Percentiles rank a stretch among this genome's conserved stretches.
Evolutionary conservation across 2,113 vertebrate species (phyloP).

Genomic region (Anhinga rufa): DNA sequence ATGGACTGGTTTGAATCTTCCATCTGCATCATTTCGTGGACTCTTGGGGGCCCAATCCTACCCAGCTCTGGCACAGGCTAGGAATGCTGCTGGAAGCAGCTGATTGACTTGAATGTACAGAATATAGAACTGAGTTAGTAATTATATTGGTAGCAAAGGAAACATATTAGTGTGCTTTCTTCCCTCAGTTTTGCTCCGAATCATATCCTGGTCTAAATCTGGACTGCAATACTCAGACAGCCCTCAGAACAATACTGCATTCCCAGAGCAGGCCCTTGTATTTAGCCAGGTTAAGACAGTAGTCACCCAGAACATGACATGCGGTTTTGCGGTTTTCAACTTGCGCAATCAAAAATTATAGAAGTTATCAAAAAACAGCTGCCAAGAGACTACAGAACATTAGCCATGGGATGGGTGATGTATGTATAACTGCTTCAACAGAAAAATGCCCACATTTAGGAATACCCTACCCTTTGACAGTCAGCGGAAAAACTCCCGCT

Average conservation of each 20-base stretch:
- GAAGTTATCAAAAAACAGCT: background rate
- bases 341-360: background rate
- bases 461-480: background rate
- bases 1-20: background rate
- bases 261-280: accelerated
- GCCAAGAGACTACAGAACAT: background rate
- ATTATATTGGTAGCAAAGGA: background rate
- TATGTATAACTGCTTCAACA: background rate
- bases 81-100: background rate
- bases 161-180: background rate
- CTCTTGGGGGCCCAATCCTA: background rate
- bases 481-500: background rate
- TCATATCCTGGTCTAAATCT: background rate
- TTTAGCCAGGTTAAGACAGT: background rate
- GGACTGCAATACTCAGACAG: background rate
- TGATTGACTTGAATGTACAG: background rate
- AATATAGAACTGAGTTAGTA: background rate
- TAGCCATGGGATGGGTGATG: background rate
- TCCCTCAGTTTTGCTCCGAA: background rate
- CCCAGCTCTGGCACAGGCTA: background rate
- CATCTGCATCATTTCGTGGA: background rate
- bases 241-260: background rate
- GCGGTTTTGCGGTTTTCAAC: background rate
- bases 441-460: background rate
- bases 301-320: accelerated